phyloP scores from a whole-genome alignment of 2,797 vertebrate genomes.

The Bufotes viridis region DNA sequence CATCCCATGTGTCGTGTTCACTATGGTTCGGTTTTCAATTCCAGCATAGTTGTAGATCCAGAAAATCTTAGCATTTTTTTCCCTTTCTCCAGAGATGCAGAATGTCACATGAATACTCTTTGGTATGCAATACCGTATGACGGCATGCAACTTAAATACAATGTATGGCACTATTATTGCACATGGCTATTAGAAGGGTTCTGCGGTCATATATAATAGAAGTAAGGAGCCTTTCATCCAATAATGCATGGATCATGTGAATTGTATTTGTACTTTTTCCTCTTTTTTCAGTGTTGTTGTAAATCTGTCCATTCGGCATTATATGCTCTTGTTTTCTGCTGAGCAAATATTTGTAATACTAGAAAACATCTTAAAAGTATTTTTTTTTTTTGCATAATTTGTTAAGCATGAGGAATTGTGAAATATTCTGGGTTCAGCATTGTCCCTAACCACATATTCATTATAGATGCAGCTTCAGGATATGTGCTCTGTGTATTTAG shows the following conservation, averaged over 20 bases:
- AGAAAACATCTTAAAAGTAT: neutral
- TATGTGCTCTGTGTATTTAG: neutral
- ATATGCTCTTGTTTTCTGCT: constrained; percentile 8
- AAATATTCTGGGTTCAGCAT: constrained; percentile 14
- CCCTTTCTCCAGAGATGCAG: too few relatives aligned
- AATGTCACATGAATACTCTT: too few relatives aligned
- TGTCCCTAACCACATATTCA: neutral
- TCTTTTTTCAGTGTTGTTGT: neutral
- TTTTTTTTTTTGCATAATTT: constrained; percentile 1
- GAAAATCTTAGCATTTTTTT: too few relatives aligned
- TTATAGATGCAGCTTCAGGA: neutral
- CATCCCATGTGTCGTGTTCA: too few relatives aligned
- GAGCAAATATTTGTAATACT: constrained; percentile 5
- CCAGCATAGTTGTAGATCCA: too few relatives aligned
- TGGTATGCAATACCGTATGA: too few relatives aligned
- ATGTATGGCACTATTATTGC: too few relatives aligned
- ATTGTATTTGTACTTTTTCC: neutral
- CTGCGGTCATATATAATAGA: too few relatives aligned
- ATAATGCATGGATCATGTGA: neutral
- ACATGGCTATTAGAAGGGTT: too few relatives aligned
- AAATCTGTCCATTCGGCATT: neutral
- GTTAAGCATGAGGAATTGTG: neutral
- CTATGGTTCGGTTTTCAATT: too few relatives aligned
- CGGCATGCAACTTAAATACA: too few relatives aligned
- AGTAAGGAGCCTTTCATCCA: too few relatives aligned